These are phyloP conservation scores for Eira barbara DNA, from an alignment of 2,113 vertebrate genomes.

Conservation along the genomic window DNA sequence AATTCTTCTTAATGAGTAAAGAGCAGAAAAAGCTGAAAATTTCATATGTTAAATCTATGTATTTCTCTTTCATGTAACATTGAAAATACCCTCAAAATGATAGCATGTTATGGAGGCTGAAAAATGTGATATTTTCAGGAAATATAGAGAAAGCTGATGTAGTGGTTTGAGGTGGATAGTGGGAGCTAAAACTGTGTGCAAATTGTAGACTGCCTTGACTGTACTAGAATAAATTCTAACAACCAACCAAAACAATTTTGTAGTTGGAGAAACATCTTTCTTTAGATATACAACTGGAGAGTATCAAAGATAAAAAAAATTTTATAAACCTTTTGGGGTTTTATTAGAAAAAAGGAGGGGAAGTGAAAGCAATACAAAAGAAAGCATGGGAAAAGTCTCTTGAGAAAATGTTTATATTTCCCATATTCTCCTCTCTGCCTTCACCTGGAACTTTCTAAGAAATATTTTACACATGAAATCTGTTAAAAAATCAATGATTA, in stretches of 20 bases:
- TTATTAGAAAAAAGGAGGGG: background rate
- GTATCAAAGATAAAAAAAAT: background rate
- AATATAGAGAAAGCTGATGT: background rate
- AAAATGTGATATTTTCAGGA: background rate
- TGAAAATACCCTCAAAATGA: background rate
- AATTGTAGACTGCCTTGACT: background rate
- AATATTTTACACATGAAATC: background rate
- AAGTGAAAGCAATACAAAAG: background rate
- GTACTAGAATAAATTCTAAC: background rate
- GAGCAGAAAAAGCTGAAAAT: background rate
- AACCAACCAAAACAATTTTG: background rate
- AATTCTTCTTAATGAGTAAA: background rate
- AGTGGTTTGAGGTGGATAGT: background rate
- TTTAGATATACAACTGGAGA: background rate
- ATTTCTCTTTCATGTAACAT: background rate
- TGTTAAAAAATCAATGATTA: background rate
- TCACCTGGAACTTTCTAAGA: background rate
- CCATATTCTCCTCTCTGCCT: background rate
- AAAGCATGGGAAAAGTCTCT: background rate
- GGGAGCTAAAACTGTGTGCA: background rate
- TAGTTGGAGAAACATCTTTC: background rate
- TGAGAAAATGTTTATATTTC: background rate
- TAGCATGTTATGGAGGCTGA: background rate
- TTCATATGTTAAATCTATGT: background rate
- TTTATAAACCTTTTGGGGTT: background rate